Percentiles rank a stretch among this genome's conserved stretches.
Evolutionary conservation across 2,888 invertebrate genomes (phyloP).

Genomic region (Panzeria rudis): DNA sequence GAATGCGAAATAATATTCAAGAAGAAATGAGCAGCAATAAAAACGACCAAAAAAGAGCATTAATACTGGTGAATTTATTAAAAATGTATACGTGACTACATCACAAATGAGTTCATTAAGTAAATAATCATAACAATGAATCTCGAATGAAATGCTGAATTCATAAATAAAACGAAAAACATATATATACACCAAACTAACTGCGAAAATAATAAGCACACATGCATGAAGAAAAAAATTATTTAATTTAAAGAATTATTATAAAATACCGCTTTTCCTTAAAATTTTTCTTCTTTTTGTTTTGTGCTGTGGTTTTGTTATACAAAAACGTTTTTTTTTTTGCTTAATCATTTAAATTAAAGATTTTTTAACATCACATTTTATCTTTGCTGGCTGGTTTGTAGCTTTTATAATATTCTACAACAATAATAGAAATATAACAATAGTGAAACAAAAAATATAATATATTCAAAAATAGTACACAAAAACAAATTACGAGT

Average conservation of each 20-base stretch:
- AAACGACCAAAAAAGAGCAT: slow-evolving; percentile 40
- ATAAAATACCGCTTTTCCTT: not conserved
- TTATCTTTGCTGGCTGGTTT: slow-evolving; percentile 16
- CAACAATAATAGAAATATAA: slow-evolving; percentile 28
- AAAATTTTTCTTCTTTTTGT: not conserved
- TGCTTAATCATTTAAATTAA: slow-evolving; percentile 56
- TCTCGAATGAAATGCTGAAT: slow-evolving; percentile 30
- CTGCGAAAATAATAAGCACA: not conserved
- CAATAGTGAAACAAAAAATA: slow-evolving; percentile 20
- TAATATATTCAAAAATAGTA: slow-evolving; percentile 22
- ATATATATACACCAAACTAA: not conserved
- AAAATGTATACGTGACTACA: slow-evolving; percentile 60
- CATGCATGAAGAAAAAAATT: not conserved
- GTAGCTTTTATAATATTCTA: not conserved
- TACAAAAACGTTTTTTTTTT: slow-evolving; percentile 10
- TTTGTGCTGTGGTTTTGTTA: not conserved
- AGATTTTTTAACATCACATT: slow-evolving; percentile 38
- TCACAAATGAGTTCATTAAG: slow-evolving; percentile 67
- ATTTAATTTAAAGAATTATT: slow-evolving; percentile 1
- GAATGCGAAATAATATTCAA: not conserved
- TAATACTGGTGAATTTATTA: slow-evolving; percentile 38
- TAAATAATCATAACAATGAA: slow-evolving; percentile 63
- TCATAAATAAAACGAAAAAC: slow-evolving; percentile 38
- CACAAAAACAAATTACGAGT: slow-evolving; percentile 59
- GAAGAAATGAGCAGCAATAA: slow-evolving; percentile 23